Percentiles rank a stretch among this genome's conserved stretches.
phyloP scores from a whole-genome alignment of 2,113 vertebrate genomes.

The Scomber japonicus region DNA sequence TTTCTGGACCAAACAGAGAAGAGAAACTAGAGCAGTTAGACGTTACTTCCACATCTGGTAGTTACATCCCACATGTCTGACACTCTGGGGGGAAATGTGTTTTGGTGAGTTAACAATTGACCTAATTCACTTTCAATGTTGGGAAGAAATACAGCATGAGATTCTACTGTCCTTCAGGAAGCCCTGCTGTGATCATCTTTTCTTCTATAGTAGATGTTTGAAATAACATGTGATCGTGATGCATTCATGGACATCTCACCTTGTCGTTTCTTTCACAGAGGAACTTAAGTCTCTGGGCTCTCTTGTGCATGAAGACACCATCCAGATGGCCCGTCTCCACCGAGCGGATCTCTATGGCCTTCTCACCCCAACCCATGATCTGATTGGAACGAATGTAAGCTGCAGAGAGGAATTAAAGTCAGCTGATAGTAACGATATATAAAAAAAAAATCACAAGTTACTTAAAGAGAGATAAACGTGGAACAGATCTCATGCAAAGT shows the following conservation, averaged over 20 bases:
- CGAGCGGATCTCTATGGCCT: conserved; percentile 98
- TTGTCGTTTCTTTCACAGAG: conserved; percentile 99
- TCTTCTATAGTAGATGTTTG: no score
- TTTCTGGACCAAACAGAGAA: background rate
- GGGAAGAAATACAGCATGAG: no score
- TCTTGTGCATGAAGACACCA: conserved; percentile 99
- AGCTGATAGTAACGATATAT: background rate
- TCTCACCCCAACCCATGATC: conserved; percentile 99
- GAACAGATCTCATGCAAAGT: background rate
- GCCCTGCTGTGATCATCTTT: background rate
- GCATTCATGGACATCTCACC: conserved; percentile 80
- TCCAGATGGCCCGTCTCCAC: conserved; percentile 98
- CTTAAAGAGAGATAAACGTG: background rate
- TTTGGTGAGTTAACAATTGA: background rate
- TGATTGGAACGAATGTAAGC: conserved; percentile 99
- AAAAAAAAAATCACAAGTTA: background rate
- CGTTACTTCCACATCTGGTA: background rate
- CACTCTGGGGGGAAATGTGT: background rate
- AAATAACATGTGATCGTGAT: background rate
- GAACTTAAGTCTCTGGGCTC: conserved; percentile 98
- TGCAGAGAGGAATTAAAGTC: conserved; percentile 65
- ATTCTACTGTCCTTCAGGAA: background rate
- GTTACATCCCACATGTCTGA: background rate
- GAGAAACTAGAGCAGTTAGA: conserved; percentile 19
- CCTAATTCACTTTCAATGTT: background rate